A percentile compares a stretch with the other conserved stretches of the same genome.
Evolutionary conservation across 2,113 vertebrate genomes (phyloP).

Genomic region (Prionailurus bengalensis): DNA sequence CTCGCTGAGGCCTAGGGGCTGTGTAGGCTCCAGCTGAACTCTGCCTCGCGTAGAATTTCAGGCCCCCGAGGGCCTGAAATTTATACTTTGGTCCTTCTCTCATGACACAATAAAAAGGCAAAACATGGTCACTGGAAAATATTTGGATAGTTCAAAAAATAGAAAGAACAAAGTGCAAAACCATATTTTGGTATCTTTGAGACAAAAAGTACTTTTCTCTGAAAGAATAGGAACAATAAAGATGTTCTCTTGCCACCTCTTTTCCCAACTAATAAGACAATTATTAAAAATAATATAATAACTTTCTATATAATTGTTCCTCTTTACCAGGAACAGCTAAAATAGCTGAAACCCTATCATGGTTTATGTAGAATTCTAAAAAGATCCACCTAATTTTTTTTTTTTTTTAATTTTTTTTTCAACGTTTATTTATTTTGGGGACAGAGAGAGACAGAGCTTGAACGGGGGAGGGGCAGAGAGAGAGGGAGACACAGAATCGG

Average conservation of each 20-base stretch:
- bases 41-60: too few species aligned
- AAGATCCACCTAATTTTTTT: neutral
- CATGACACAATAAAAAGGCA: neutral
- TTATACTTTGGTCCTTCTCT: neutral
- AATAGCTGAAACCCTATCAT: neutral
- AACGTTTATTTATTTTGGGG: too few species aligned
- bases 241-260: neutral
- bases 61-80: neutral
- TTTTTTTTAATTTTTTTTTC: too few species aligned
- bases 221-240: neutral
- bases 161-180: neutral
- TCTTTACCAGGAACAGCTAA: neutral
- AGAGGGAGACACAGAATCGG: too few species aligned
- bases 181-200: neutral
- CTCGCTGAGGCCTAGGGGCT: neutral
- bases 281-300: neutral
- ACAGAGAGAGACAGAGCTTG: too few species aligned
- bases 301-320: neutral
- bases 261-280: neutral
- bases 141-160: neutral
- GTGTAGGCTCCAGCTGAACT: neutral
- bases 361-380: neutral
- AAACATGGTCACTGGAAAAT: neutral
- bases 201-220: neutral
- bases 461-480: too few species aligned